Conservation (phyloP, 2,888 invertebrate genomes). For the Eurytoma californica region DNA sequence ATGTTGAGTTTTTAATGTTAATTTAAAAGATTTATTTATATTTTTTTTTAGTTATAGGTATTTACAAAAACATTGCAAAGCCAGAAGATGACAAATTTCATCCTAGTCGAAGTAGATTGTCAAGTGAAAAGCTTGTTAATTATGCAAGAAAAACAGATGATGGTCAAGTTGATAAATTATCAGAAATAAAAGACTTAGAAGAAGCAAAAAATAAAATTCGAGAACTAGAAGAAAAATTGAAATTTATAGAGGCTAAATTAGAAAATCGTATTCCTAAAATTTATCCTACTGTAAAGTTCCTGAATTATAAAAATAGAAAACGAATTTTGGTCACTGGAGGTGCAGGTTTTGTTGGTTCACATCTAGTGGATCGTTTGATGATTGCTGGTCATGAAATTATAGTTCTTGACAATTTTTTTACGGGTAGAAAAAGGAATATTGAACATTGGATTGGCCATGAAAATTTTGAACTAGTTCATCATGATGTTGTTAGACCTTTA, state of each 20-base stretch:
- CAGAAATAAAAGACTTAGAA: constrained; percentile 76
- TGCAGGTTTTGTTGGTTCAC: constrained; percentile 99
- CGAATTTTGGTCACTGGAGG: constrained; percentile 97
- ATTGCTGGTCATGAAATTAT: constrained; percentile 96
- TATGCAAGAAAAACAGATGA: constrained; percentile 34
- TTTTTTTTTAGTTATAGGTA: constrained; percentile 71
- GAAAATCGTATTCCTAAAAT: constrained; percentile 80
- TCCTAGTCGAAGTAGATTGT: neutral
- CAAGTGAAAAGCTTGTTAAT: constrained; percentile 41
- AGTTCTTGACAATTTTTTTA: constrained; percentile 98
- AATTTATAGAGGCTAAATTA: constrained; percentile 83
- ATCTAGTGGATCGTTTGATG: constrained; percentile 97
- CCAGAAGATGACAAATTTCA: constrained; percentile 61
- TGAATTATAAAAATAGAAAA: constrained; percentile 93
- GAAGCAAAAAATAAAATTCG: constrained; percentile 81
- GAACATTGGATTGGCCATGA: constrained; percentile 99
- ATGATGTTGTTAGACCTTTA: constrained; percentile 98
- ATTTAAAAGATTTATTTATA: constrained; percentile 16
- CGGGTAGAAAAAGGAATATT: constrained; percentile 96
- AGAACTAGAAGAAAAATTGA: constrained; percentile 84
- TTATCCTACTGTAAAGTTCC: constrained; percentile 93
- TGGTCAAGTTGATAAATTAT: constrained; percentile 51
- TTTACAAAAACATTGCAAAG: constrained; percentile 73
- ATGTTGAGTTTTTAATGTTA: constrained; percentile 55
- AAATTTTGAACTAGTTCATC: constrained; percentile 98